Evolutionary conservation across 1,140 invertebrate species (phyloP), one percentile per base, ranked within the genome.

Genomic region (Andrena cerasifolii): DNA sequence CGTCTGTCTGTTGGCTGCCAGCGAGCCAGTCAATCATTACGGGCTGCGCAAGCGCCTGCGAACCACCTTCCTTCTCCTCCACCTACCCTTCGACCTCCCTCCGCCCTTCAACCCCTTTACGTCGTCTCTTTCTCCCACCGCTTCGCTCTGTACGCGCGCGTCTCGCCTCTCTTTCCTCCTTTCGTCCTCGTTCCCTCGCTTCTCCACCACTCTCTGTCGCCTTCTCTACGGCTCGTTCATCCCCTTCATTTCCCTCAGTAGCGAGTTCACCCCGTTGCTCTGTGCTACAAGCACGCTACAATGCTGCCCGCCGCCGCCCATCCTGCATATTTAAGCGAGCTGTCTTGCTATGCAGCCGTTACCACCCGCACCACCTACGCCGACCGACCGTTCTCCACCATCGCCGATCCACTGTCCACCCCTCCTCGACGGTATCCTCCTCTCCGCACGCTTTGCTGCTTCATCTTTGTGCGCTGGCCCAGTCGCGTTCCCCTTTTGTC

Each of bases 21-120:
- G 90, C 88, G 91, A 93, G 90, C 92, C 92, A 93, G 92, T 93
- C 92, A 93, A 93, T 93, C 92, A 93, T 93, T 93, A 93, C 91
- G 89, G 86, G 89, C 83, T 83, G 90, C 91, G 91, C 91, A 89
- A 84, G 91, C 91, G 91, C 89, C 58, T 61, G 47, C 54, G 65
- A 76, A 14, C 66, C 72, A 85, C 76, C 86, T 85, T 86, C 70
- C 75, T 59, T 79, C 75, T 73, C 77, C 83, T 70, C 74, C 72
- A 54, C 47, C 71, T 68, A 54, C 47, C 59, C 43, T 40, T 67
- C 45, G 74, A 70, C 77, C 78, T 78, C 78, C 80, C 58, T 79
- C 43, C 63, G 65, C 56, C 77, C 43, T 79, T 45, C 66, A 67
- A 49, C 74, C 53, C 72, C 21, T 47, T 33, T 67, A 14, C 21